Conservation (phyloP, 2,797 vertebrate species). For the Enteromius mattozi region DNA sequence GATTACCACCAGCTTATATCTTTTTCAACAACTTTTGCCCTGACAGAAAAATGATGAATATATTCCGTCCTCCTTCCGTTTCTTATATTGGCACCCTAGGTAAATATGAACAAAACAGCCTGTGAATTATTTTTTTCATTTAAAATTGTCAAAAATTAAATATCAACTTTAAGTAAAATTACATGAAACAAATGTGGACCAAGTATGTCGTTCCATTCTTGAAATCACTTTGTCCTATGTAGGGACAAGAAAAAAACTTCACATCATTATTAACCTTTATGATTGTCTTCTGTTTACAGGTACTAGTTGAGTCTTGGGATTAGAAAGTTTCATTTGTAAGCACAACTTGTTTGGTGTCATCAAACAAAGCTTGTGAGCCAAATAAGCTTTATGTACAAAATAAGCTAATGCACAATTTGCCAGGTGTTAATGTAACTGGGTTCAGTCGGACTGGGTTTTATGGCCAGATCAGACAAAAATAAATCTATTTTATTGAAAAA, state of each 20-base stretch:
- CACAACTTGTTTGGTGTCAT: neutral
- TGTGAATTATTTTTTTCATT: neutral
- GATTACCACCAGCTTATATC: neutral
- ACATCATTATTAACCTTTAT: neutral
- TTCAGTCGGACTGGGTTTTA: neutral
- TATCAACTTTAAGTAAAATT: neutral
- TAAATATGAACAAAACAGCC: neutral
- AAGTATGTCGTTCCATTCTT: neutral
- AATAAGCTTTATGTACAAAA: too few species aligned
- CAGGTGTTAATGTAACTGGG: neutral
- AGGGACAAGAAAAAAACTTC: neutral
- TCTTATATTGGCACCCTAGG: neutral
- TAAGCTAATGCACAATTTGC: neutral
- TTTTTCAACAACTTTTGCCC: neutral
- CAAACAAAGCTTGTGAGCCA: neutral
- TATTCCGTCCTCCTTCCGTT: neutral
- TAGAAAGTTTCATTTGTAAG: neutral
- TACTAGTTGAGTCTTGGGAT: neutral
- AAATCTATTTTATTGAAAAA: neutral
- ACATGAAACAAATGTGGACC: neutral
- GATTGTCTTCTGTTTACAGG: neutral
- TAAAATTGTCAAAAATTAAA: neutral
- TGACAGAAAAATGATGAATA: neutral
- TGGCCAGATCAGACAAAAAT: neutral
- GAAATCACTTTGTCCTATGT: neutral